Conservation (phyloP, 2,113 vertebrate genomes). For the Cyrtonyx montezumae region DNA sequence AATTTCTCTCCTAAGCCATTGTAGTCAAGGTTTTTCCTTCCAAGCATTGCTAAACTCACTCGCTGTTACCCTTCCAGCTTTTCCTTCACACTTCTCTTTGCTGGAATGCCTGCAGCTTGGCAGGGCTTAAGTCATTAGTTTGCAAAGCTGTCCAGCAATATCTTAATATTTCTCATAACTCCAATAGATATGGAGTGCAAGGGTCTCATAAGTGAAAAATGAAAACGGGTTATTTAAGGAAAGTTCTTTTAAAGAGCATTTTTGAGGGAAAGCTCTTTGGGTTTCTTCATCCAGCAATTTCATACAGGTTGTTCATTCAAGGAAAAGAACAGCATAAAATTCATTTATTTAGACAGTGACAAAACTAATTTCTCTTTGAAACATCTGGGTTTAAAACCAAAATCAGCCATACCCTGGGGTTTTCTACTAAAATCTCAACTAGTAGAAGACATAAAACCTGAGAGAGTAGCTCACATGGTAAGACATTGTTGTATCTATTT, state of each 20-base stretch:
- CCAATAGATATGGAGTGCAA: not conserved
- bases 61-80: not conserved
- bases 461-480: conserved; percentile 88
- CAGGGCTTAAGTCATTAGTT: not conserved
- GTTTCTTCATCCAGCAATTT: not conserved
- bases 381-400: not conserved
- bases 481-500: conserved; percentile 96
- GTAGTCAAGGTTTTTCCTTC: not conserved
- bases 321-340: not conserved
- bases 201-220: not conserved
- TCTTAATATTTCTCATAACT: not conserved
- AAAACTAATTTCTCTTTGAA: not conserved
- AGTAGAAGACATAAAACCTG: not conserved
- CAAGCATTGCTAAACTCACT: not conserved
- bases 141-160: not conserved
- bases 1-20: not conserved
- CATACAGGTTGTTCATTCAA: not conserved
- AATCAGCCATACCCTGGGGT: not conserved
- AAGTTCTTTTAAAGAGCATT: not conserved
- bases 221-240: not conserved
- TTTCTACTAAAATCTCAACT: not conserved
- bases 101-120: not conserved
- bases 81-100: not conserved
- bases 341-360: not conserved
- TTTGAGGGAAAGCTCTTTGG: not conserved